phyloP scores from a whole-genome alignment of 2,888 invertebrate genomes.

The Herminia tarsipennalis region DNA sequence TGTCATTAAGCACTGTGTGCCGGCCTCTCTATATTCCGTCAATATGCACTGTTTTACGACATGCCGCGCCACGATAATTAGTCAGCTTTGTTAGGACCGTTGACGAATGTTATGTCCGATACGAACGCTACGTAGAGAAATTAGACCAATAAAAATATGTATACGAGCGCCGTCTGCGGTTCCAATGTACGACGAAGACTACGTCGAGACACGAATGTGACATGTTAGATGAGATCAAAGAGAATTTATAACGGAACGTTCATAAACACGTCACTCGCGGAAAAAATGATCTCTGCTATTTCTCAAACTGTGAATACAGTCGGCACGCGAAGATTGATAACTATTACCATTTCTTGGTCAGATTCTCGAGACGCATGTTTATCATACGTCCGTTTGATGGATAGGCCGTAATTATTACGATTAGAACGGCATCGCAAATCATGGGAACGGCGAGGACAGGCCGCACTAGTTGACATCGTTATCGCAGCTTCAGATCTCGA shows the following conservation, averaged over 20 bases:
- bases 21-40: constrained; percentile 86
- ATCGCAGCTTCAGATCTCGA: constrained; percentile 78
- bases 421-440: constrained; percentile 82
- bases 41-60: constrained; percentile 86
- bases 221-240: constrained; percentile 78
- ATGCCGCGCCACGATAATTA: constrained; percentile 83
- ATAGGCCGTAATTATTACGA: constrained; percentile 82
- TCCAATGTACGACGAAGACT: constrained; percentile 50
- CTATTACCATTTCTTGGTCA: constrained; percentile 64
- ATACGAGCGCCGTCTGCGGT: constrained; percentile 51
- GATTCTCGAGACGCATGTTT: constrained; percentile 65
- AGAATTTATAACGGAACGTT: constrained; percentile 69
- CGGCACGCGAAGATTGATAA: constrained; percentile 61
- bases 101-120: constrained; percentile 68
- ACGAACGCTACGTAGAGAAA: constrained; percentile 57
- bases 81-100: constrained; percentile 84
- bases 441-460: constrained; percentile 80
- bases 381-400: constrained; percentile 79
- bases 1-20: constrained; percentile 86
- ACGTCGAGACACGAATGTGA: constrained; percentile 57
- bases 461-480: constrained; percentile 78
- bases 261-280: constrained; percentile 77
- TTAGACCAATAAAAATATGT: constrained; percentile 66
- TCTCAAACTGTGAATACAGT: constrained; percentile 68
- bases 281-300: constrained; percentile 81